Percentiles rank a stretch among this genome's conserved stretches.
Conservation (phyloP, 2,113 vertebrate species). For the Phrynosoma platyrhinos region DNA sequence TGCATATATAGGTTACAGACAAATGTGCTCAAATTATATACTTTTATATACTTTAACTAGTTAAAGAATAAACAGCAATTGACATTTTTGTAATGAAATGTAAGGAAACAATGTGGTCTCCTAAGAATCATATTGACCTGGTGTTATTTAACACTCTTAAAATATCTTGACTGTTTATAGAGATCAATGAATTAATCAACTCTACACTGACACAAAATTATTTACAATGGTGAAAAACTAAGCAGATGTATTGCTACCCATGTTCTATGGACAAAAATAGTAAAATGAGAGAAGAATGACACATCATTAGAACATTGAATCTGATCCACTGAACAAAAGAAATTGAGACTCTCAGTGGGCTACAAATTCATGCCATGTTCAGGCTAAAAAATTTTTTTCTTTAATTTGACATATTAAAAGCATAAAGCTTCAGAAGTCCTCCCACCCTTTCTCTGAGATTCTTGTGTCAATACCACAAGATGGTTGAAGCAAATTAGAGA, state of each 20-base stretch:
- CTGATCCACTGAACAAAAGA: background rate
- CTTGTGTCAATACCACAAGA: background rate
- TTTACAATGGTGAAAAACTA: background rate
- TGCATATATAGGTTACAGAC: background rate
- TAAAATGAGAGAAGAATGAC: background rate
- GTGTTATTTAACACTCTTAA: background rate
- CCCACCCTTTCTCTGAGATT: background rate
- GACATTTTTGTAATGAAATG: background rate
- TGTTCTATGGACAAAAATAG: background rate
- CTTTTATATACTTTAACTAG: background rate
- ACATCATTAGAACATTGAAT: background rate
- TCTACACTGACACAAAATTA: too few species aligned
- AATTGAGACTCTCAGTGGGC: background rate
- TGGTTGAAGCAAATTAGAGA: background rate
- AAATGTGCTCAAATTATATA: background rate
- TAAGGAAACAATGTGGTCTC: background rate
- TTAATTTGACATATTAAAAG: conserved; percentile 4
- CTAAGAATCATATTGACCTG: background rate
- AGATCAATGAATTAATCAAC: background rate
- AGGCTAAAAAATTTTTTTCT: conserved; percentile 1
- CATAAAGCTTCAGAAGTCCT: background rate
- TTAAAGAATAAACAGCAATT: background rate
- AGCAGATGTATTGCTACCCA: background rate
- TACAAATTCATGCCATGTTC: background rate
- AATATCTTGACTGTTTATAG: background rate